Base-by-base conservation (phyloP, 2,113 vertebrate genomes). In the Oryzias melastigma region DNA sequence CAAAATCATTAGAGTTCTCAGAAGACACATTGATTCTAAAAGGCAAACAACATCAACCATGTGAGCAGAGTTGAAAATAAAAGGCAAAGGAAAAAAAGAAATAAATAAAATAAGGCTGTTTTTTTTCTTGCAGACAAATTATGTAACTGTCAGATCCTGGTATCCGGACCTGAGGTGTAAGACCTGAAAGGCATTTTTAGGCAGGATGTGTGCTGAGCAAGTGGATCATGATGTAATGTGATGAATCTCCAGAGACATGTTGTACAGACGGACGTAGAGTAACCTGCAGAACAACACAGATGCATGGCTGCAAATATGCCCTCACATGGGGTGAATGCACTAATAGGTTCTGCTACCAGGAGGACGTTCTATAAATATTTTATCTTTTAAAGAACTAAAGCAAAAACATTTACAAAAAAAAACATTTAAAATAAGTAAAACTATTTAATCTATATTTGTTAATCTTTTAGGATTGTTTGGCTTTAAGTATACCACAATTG, bases 71-170 rank as follows among this genome's bases (percentile, higher is more conserved):
- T 20, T 57, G 71, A 55, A 52, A 60, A 63, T 41, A 22, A 50
- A 1, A 13, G 14, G 12, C 4, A 4, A 13, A 7, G 1, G 16
- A 22, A 18, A 51, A 27, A 16, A 13, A 41, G n/a, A 25, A 41
- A 24, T 22, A 22, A 22, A 22, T 22, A 22, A 22, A 22, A 22
- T 22, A 17, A 48, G 73, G 50, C 40, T 44, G 49, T 51, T 43
- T 68, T 52, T n/a, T 84, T 57, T 76, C 64, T 62, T 69, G 54
- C 72, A 72, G 75, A 85, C 80, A 83, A 77, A 77, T 86, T 77
- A 84, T 61, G 69, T 73, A 85, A 83, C 56, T 42, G 58, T 58
- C 68, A 69, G 61, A 54, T 75, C 49, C 54, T 40, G 59, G 68
- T 62, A 67, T 78, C 58, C 72, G 66, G 80, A 73, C 62, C 62